phyloP scores from a whole-genome alignment of 2,888 invertebrate genomes.

The Neoscelio sp. region DNA sequence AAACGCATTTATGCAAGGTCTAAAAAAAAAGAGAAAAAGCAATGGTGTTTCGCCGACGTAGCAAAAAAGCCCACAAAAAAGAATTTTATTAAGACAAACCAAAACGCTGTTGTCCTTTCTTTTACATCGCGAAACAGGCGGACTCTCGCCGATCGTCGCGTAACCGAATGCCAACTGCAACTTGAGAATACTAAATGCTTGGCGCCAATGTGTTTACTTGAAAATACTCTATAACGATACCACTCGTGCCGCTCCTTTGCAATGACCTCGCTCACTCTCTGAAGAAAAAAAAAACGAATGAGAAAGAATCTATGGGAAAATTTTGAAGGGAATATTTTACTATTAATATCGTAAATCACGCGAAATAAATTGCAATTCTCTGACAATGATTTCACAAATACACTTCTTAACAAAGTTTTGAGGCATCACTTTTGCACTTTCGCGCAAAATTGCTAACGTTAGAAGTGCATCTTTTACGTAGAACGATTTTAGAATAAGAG shows the following conservation, averaged over 20 bases:
- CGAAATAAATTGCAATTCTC: background rate
- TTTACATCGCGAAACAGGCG: conserved; percentile 59
- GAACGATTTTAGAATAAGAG: too few species aligned
- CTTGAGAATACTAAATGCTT: conserved; percentile 80
- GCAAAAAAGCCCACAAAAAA: conserved; percentile 43
- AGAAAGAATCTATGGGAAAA: conserved; percentile 43
- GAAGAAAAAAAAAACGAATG: conserved; percentile 17
- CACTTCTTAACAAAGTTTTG: background rate
- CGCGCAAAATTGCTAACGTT: too few species aligned
- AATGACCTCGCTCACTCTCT: conserved; percentile 52
- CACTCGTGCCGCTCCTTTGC: conserved; percentile 65
- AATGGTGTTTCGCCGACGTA: conserved; percentile 69
- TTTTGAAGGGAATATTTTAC: conserved; percentile 15
- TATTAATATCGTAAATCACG: conserved; percentile 30
- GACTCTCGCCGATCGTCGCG: conserved; percentile 73
- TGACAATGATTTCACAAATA: background rate
- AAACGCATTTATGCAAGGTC: conserved; percentile 72
- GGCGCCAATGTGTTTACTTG: conserved; percentile 76
- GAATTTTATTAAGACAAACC: conserved; percentile 32
- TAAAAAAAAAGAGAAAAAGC: conserved; percentile 74
- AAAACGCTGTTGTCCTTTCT: conserved; percentile 61
- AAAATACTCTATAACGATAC: conserved; percentile 73
- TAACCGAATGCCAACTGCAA: conserved; percentile 81
- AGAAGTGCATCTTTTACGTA: too few species aligned
- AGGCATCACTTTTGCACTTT: too few species aligned